Evolutionary conservation across 1,140 invertebrate genomes (phyloP), one percentile per base, ranked within the genome.

Genomic region (Trypoxylus dichotomus): DNA sequence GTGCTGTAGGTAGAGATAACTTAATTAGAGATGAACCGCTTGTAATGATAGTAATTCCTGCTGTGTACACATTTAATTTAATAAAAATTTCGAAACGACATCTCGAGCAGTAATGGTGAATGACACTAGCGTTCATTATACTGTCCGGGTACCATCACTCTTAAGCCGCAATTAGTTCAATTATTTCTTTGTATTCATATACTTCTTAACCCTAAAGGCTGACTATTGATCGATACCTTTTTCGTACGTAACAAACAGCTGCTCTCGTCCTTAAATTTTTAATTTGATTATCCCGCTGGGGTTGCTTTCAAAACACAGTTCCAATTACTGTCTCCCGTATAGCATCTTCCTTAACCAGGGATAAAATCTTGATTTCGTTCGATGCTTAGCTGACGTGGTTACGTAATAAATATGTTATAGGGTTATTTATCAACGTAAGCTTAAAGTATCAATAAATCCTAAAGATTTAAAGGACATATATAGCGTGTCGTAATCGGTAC

Each of bases 241-340:
- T 68, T 68, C 60, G 24, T 68, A 68, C 60, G 60, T 68, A 68
- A 68, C 27, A 68, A 21, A 68, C 60, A 68, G 19, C 60, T 68
- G 60, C 27, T 3, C 32, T 37, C 60, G 21, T 68, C 24, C 60
- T 68, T 68, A 68, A 68, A 68, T 68, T 25, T 24, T 68, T 68
- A 68, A 68, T 68, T 68, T 27, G 60, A 29, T 68, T 68, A 68
- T 29, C 19, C 21, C 27, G 27, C 24, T 29, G 60, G 21, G 60
- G 60, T 68, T 27, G 60, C 60, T 68, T 68, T 68, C 60, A 68
- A 68, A 68, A 68, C 60, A 68, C 60, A 68, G 24, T 68, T 68
- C 60, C 60, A 68, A 68, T 68, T 68, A 68, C 21, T 68, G 60
- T 68, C 60, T 68, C 47, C 47, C 2, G 21, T 21, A 68, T 68